Evolutionary conservation across 2,113 vertebrate genomes (phyloP), one percentile per base, ranked within the genome.

Genomic region (Sorex araneus): DNA sequence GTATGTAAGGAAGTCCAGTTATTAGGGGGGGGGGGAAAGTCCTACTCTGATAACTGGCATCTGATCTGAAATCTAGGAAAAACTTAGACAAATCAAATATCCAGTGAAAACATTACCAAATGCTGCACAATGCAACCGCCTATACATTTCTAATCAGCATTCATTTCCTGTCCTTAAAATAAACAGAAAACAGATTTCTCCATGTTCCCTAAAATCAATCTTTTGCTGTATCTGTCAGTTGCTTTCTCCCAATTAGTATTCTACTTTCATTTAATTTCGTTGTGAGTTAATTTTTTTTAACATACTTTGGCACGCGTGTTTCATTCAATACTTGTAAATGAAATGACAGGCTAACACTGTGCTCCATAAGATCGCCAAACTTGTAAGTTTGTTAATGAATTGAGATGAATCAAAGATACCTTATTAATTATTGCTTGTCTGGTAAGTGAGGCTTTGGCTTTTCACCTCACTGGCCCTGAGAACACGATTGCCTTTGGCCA

Each of bases 391-490:
- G 97, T 97, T 98, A 98, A 98, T 98, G 98, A 99, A 98, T 98
- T 97, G 97, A 98, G 97, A 98, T 98, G 98, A 98, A 98, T 97
- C 96, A 97, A 95, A 97, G 97, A 86, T 95, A 96, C 96, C 98
- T 98, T 98, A 99, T 99, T 99, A 99, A 99, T 99, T 99, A 99
- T 98, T 98, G 98, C 98, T 95, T 98, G 98, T 98, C 98, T 98
- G 98, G 98, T 98, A 98, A 98, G 98, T 98, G 98, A 98, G 98
- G 98, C 98, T 99, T 98, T 98, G 97, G 98, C 98, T 99, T 98
- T 98, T 99, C 98, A 99, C 98, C 99, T 99, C 98, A 98, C 97
- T 98, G 98, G 98, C 98, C 98, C 95, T 97, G 97, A 97, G 97
- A 98, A 96, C 97, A 97, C 98, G 97, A 98, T 99, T 97, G 99